Evolutionary conservation across 2,797 vertebrate species (phyloP).

Genomic region (Hirundo rustica): DNA sequence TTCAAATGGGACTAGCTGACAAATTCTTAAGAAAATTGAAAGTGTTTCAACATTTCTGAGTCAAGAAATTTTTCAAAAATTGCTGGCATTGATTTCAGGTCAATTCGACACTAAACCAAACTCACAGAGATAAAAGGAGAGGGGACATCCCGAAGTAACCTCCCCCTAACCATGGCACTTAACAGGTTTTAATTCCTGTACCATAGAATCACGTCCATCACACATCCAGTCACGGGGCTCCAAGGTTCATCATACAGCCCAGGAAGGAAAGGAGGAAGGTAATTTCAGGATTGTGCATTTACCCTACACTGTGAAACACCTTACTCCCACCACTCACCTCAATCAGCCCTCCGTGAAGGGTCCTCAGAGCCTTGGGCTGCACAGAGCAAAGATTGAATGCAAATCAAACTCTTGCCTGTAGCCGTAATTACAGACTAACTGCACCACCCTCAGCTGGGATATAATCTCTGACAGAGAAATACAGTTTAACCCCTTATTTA

Average conservation of each 20-base stretch:
- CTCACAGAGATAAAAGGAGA: not conserved
- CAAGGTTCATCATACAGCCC: not conserved
- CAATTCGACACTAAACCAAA: not conserved
- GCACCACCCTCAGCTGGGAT: not conserved
- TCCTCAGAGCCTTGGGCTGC: not conserved
- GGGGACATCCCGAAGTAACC: not conserved
- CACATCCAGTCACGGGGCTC: not conserved
- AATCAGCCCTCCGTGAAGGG: not conserved
- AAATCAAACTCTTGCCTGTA: not conserved
- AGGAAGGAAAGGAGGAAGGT: not conserved
- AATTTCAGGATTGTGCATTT: not conserved
- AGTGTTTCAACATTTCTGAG: not conserved
- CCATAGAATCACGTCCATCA: not conserved
- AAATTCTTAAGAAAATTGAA: not conserved
- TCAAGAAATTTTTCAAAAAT: not conserved
- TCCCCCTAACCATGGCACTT: not conserved
- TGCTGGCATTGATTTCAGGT: not conserved
- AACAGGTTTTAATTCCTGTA: not conserved
- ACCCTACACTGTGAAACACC: not conserved
- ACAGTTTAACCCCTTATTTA: not conserved
- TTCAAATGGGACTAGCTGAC: not conserved
- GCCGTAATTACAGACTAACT: not conserved
- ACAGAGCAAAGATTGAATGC: not conserved
- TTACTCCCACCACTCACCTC: not conserved
- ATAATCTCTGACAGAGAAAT: not conserved